Percentiles rank a stretch among this genome's conserved stretches.
These are phyloP conservation scores for Oligia strigilis DNA, from an alignment of 2,888 invertebrate species.

Conservation along the genomic window DNA sequence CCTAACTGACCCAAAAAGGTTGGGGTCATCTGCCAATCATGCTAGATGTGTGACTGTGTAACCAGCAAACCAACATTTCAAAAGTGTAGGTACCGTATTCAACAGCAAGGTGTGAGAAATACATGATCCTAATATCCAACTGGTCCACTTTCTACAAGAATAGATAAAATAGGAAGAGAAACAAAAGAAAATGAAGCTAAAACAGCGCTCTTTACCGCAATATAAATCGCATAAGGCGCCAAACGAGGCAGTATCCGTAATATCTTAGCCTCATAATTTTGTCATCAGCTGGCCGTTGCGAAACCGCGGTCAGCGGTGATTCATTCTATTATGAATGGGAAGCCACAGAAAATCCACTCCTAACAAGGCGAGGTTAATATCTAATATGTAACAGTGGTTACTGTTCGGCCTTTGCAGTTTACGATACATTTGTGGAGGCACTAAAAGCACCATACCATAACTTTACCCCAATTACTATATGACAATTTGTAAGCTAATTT, in stretches of 20 bases:
- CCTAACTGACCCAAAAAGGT: neutral
- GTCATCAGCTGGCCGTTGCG: conserved; percentile 61
- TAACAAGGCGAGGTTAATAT: conserved; percentile 19
- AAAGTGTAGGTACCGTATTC: neutral
- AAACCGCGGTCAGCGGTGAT: conserved; percentile 65
- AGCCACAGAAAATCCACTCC: conserved; percentile 45
- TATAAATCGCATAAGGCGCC: conserved; percentile 42
- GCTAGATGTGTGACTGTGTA: neutral
- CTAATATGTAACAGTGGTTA: neutral
- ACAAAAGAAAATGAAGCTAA: conserved; percentile 42
- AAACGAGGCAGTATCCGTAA: conserved; percentile 49
- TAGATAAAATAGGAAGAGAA: conserved; percentile 32
- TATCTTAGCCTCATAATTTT: conserved; percentile 56
- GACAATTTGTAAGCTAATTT: too few species aligned
- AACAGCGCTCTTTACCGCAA: conserved; percentile 36
- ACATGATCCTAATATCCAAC: conserved; percentile 6
- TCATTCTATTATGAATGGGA: conserved; percentile 48
- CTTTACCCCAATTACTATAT: neutral
- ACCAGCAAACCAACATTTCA: neutral
- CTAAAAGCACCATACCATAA: neutral
- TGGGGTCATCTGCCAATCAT: neutral
- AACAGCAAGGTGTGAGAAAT: neutral
- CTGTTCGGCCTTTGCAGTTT: neutral
- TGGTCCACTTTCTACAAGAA: conserved; percentile 37
- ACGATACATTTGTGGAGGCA: neutral